Conservation (phyloP, 2,888 invertebrate species). For the Craniophora ligustri region DNA sequence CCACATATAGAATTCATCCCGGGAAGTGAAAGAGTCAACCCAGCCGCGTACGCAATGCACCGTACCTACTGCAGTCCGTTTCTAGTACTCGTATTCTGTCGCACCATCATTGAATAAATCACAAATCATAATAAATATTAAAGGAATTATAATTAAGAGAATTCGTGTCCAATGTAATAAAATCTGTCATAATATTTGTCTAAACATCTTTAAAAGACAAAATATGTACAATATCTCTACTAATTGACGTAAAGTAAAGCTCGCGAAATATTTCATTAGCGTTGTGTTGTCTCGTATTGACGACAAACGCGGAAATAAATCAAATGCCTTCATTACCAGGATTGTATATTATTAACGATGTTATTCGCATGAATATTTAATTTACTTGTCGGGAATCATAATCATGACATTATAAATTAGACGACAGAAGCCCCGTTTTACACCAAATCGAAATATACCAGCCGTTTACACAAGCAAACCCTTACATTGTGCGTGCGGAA, state of each 20-base stretch:
- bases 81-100: too few relatives aligned
- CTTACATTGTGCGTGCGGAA: too few relatives aligned
- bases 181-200: too few relatives aligned
- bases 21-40: too few relatives aligned
- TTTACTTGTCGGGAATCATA: slow-evolving; percentile 1
- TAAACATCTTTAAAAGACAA: slow-evolving; percentile 3
- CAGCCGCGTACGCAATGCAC: too few relatives aligned
- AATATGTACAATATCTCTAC: background rate
- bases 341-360: slow-evolving; percentile 10
- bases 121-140: too few relatives aligned
- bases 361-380: slow-evolving; percentile 7
- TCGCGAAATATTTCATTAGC: slow-evolving; percentile 1
- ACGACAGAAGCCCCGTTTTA: slow-evolving; percentile 5
- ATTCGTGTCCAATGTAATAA: too few relatives aligned
- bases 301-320: slow-evolving; percentile 16
- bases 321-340: slow-evolving; percentile 23
- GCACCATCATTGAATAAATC: too few relatives aligned
- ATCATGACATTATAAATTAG: background rate
- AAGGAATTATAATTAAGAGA: too few relatives aligned
- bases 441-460: background rate
- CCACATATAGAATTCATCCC: too few relatives aligned
- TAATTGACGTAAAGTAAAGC: slow-evolving; percentile 23
- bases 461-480: too few relatives aligned
- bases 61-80: too few relatives aligned
- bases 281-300: slow-evolving; percentile 1